Evolutionary conservation across 1,140 invertebrate species (phyloP).

Genomic region (Trypoxylus dichotomus): DNA sequence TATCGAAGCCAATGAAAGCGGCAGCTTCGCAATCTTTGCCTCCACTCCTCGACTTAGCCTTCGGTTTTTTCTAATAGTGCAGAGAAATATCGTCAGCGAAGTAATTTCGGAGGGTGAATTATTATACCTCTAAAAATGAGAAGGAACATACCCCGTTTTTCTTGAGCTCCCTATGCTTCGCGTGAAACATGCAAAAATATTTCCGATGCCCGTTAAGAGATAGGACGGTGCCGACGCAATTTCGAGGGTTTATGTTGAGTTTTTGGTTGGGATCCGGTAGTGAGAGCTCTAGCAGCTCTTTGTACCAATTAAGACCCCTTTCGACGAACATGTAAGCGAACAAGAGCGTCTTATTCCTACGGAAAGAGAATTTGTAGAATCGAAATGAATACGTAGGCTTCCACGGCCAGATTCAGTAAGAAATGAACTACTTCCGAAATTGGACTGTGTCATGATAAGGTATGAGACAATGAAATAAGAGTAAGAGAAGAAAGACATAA

Average conservation of each 20-base stretch:
- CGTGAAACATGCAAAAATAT: constrained; percentile 98
- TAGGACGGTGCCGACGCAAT: constrained; percentile 96
- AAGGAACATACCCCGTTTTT: constrained; percentile 44
- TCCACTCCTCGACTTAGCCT: not conserved
- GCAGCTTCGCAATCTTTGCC: constrained; percentile 70
- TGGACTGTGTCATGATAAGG: no score
- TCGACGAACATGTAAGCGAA: constrained; percentile 93
- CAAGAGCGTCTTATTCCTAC: constrained; percentile 63
- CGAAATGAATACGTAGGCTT: no score
- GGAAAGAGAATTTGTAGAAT: constrained; percentile 2
- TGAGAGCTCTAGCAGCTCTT: constrained; percentile 81
- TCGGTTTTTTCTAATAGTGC: not conserved
- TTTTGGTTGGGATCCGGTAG: constrained; percentile 75
- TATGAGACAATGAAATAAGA: no score
- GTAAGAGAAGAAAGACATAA: no score
- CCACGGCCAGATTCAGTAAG: not conserved
- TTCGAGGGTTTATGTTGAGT: constrained; percentile 91
- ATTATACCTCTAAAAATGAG: not conserved
- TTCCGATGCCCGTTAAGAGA: constrained; percentile 94
- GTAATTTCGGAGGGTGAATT: not conserved
- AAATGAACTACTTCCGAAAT: no score
- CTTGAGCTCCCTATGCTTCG: constrained; percentile 72
- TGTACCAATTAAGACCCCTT: constrained; percentile 91
- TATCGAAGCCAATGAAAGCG: constrained; percentile 79
- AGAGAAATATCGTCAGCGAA: not conserved